A percentile compares a stretch with the other conserved stretches of the same genome.
Conservation (phyloP, 2,797 vertebrate genomes). For the Lutjanus argentimaculatus region DNA sequence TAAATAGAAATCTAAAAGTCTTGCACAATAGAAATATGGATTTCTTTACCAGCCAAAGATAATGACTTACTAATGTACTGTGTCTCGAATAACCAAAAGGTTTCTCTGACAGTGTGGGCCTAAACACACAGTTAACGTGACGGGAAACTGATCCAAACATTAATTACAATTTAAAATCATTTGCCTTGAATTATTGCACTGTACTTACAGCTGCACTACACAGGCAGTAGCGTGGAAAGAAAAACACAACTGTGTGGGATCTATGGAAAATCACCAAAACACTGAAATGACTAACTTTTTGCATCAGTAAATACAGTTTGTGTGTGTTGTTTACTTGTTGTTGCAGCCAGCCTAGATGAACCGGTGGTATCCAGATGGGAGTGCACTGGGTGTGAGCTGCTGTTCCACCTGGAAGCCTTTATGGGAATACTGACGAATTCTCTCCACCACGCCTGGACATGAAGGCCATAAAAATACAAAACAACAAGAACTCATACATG, state of each 20-base stretch:
- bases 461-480: background rate
- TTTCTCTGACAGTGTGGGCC: background rate
- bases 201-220: background rate
- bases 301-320: background rate
- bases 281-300: background rate
- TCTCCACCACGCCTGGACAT: conserved; percentile 49
- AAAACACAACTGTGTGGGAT: background rate
- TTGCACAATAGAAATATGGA: background rate
- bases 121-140: background rate
- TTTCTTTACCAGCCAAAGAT: background rate
- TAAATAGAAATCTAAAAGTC: too few species aligned
- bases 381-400: conserved; percentile 39
- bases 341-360: conserved; percentile 48
- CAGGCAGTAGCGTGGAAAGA: background rate
- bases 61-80: too few species aligned
- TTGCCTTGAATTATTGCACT: background rate
- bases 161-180: background rate
- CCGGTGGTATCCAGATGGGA: conserved; percentile 43
- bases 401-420: conserved; percentile 61
- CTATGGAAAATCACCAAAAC: background rate
- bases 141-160: background rate
- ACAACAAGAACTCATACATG: background rate
- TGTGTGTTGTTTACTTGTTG: conserved; percentile 36
- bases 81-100: background rate
- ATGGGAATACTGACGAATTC: conserved; percentile 45